Base-by-base conservation (phyloP, 2,888 invertebrate genomes). In the Carabus problematicus region DNA sequence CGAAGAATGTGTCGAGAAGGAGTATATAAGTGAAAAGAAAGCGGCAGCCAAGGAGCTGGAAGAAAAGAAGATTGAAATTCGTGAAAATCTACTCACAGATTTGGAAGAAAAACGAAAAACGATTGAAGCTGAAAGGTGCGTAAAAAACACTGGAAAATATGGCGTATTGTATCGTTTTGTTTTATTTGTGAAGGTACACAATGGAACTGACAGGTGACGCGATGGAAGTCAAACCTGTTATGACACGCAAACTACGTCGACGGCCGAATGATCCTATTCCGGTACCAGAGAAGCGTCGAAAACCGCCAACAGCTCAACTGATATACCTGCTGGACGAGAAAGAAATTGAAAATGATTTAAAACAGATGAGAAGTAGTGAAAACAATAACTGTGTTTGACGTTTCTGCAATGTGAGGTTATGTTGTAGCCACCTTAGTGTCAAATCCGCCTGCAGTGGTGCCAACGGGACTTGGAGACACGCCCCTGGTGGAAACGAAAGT, bases 211-310 rank as follows among this genome's bases (percentile, higher is more conserved):
- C 94, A 64, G 95, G 93, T 72, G 95, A 93, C 80, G 91, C 92
- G 2, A 91, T 89, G 85, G 93, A 93, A 85, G 91, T 93, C n/a
- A 97, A 97, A 78, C 95, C 97, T 9, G 93, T 94, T n/a, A 93
- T 96, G 84, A 98, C 97, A 40, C 86, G 98, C 29, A 98, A 97
- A 81, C 83, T 98, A 29, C 85, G 98, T 3, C 86, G 97, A 71
- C 86, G 98, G 19, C 97, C 97, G 0, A 97, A 98, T 81, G 97
- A 97, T 81, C 97, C 97, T 0, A 87, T 94, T 49, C 97, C 96
- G 3, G 89, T 91, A 71, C 93, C 94, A 7, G 89, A 94, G 76
- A 96, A 97, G 81, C 88, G 97, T 1, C 85, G 97, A 64, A 92
- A 95, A 78, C 90, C 92, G 3, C 90, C 93, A 1, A 88, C 90